Percentiles rank a stretch among this genome's conserved stretches.
These are phyloP conservation scores for Coturnix japonica DNA, from an alignment of 2,113 vertebrate genomes.

Conservation along the genomic window DNA sequence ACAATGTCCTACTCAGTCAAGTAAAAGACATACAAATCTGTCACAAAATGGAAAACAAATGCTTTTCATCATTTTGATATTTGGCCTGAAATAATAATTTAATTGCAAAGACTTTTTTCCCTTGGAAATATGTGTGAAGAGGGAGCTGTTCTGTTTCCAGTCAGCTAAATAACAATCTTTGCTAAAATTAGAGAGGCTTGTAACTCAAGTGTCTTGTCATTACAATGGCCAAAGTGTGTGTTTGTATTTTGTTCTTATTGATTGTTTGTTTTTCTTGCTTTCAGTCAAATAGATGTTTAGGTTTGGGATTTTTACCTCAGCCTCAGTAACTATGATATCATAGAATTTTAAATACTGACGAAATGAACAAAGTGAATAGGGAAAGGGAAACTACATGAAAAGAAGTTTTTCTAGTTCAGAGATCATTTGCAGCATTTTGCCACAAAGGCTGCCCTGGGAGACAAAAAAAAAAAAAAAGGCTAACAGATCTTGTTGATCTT, in stretches of 20 bases:
- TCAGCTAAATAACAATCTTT: neutral
- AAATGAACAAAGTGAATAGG: neutral
- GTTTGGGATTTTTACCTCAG: too few species aligned
- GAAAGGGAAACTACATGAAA: neutral
- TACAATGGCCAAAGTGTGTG: neutral
- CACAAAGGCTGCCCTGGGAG: neutral
- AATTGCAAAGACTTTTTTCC: neutral
- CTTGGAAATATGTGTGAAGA: neutral
- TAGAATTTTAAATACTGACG: neutral
- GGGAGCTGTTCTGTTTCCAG: fast-evolving
- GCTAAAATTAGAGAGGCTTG: neutral
- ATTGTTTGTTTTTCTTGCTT: too few species aligned
- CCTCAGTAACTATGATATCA: neutral
- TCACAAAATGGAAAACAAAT: neutral
- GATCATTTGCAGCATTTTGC: neutral
- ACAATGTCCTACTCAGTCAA: neutral
- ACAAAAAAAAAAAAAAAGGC: neutral
- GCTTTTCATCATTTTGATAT: neutral
- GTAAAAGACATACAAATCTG: neutral
- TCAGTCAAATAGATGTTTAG: too few species aligned
- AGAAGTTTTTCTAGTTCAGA: neutral
- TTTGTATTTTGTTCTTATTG: too few species aligned
- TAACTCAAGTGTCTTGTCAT: neutral
- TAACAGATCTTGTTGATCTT: neutral
- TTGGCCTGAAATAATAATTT: neutral